Conservation (phyloP, 1,140 invertebrate species). For the Idris sp. region DNA sequence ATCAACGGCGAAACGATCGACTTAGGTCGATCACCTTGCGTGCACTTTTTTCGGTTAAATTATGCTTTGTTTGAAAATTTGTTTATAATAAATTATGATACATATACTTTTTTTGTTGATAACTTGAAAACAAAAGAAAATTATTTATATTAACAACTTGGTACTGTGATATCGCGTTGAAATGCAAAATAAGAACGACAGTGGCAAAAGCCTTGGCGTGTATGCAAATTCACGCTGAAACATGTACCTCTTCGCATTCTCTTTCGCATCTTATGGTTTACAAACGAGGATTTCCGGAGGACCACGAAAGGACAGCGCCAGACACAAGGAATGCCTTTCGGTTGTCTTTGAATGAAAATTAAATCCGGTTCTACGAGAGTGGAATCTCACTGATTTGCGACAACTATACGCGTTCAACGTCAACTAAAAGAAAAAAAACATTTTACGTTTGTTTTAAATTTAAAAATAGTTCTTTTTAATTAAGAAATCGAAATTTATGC, state of each 20-base stretch:
- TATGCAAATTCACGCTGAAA: slow-evolving; percentile 40
- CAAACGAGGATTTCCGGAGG: slow-evolving; percentile 44
- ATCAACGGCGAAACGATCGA: slow-evolving; percentile 43
- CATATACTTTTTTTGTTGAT: too few species aligned
- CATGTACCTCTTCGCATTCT: slow-evolving; percentile 26
- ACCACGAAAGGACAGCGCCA: slow-evolving; percentile 39
- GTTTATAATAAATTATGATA: too few species aligned
- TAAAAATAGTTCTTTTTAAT: slow-evolving; percentile 43
- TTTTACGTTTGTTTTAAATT: slow-evolving; percentile 27
- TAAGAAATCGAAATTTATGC: slow-evolving; percentile 27
- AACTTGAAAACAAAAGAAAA: too few species aligned
- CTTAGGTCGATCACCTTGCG: slow-evolving; percentile 47
- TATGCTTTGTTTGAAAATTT: too few species aligned
- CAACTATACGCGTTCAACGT: slow-evolving; percentile 12
- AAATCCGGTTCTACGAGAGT: slow-evolving; percentile 25
- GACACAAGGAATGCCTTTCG: slow-evolving; percentile 48
- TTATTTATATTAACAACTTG: slow-evolving; percentile 12
- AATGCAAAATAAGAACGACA: slow-evolving; percentile 32
- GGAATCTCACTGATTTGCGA: slow-evolving; percentile 36
- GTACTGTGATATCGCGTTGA: neutral
- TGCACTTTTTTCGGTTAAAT: slow-evolving; percentile 14
- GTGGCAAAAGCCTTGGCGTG: slow-evolving; percentile 19
- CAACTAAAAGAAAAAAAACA: too few species aligned
- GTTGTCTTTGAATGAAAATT: slow-evolving; percentile 55
- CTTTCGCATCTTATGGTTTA: slow-evolving; percentile 44